Evolutionary conservation across 2,888 invertebrate species (phyloP).

Genomic region (Auanema freiburgensis): DNA sequence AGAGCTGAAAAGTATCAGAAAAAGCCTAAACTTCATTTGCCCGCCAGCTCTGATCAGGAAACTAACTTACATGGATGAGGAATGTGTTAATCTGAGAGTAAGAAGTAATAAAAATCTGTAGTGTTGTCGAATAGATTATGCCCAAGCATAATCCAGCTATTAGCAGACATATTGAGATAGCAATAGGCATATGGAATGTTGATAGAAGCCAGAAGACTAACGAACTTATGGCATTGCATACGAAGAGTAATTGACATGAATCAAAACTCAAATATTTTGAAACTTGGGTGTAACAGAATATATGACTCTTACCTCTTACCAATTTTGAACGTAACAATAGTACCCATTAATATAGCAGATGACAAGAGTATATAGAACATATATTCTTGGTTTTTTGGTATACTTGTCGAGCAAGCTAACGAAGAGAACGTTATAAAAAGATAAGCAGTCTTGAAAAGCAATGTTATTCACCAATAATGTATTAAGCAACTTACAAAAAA

Average conservation of each 20-base stretch:
- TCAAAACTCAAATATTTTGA: constrained; percentile 4
- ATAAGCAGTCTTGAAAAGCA: too few species aligned
- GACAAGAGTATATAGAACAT: neutral
- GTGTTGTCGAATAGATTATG: neutral
- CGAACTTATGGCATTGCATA: constrained; percentile 9
- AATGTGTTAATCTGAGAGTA: constrained; percentile 17
- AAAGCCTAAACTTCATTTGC: too few species aligned
- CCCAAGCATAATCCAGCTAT: constrained; percentile 13
- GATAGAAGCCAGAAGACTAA: constrained; percentile 15
- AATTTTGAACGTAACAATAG: too few species aligned
- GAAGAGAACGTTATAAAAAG: too few species aligned
- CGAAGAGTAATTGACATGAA: constrained; percentile 9
- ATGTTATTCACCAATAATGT: too few species aligned
- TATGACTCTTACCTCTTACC: too few species aligned
- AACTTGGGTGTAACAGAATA: neutral
- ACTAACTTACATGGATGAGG: constrained; percentile 17
- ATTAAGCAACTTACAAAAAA: too few species aligned
- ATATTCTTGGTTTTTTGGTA: neutral
- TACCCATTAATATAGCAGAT: too few species aligned
- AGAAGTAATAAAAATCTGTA: constrained; percentile 14
- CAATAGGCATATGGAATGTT: constrained; percentile 7
- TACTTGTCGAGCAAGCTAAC: too few species aligned
- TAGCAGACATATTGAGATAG: constrained; percentile 3
- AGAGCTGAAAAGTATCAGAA: too few species aligned
- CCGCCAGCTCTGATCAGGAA: too few species aligned